A percentile compares a stretch with the other conserved stretches of the same genome.
Conservation (phyloP, 2,113 vertebrate species). For the human region DNA sequence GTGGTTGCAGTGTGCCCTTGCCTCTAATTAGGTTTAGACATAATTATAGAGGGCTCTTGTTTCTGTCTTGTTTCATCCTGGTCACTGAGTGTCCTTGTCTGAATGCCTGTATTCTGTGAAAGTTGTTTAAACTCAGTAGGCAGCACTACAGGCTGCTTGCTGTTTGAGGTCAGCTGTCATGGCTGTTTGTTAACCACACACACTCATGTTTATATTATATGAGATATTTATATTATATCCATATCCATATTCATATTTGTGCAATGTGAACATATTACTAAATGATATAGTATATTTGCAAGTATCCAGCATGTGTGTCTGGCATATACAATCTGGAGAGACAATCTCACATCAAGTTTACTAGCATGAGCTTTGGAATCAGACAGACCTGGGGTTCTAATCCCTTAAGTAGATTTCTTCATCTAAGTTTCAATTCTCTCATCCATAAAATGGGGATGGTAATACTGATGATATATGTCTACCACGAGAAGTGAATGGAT, state of each 20-base stretch:
- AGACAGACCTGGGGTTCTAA: not conserved
- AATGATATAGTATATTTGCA: not conserved
- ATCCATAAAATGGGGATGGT: not conserved
- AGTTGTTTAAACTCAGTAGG: not conserved
- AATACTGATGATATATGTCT: not conserved
- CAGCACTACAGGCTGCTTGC: not conserved
- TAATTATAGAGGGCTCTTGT: not conserved
- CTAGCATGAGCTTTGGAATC: not conserved
- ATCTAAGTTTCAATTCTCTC: not conserved
- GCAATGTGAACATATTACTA: not conserved
- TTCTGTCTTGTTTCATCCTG: constrained; percentile 11
- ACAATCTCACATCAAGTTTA: not conserved
- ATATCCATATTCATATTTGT: not conserved
- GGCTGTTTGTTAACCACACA: not conserved
- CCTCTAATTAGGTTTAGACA: constrained; percentile 37
- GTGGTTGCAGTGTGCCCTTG: not conserved
- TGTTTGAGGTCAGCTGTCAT: not conserved
- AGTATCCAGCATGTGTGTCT: not conserved
- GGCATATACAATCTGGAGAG: not conserved
- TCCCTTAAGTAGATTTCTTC: not conserved
- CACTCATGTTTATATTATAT: not conserved
- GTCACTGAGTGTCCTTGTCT: not conserved
- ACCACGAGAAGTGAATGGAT: not conserved
- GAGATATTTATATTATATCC: not conserved
- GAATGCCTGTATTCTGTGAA: constrained; percentile 1